phyloP scores from a whole-genome alignment of 1,140 invertebrate genomes.

The Lordiphosa mommai region DNA sequence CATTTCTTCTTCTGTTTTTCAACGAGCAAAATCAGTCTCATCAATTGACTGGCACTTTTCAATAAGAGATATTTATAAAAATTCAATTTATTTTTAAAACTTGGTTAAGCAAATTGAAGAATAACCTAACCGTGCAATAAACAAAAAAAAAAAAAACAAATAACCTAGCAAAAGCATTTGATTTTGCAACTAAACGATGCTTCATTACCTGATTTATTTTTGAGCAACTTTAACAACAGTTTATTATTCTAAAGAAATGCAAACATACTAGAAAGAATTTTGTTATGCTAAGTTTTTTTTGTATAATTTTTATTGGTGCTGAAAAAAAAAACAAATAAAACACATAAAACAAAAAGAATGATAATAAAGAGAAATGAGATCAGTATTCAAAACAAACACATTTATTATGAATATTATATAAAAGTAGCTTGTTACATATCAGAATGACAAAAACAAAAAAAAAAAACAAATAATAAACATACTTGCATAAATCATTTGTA shows the following conservation, averaged over 20 bases:
- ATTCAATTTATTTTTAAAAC: no score
- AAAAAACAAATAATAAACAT: constrained; percentile 4
- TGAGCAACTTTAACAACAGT: constrained; percentile 55
- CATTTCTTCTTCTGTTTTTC: no score
- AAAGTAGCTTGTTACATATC: constrained; percentile 71
- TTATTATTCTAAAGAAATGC: constrained; percentile 34
- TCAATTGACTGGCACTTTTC: no score
- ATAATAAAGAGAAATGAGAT: constrained; percentile 10
- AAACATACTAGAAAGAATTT: constrained; percentile 54
- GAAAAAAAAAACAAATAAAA: constrained; percentile 24
- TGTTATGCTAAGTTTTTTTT: constrained; percentile 44
- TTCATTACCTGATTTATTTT: constrained; percentile 73
- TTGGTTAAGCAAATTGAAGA: constrained; percentile 13
- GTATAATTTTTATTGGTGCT: constrained; percentile 49
- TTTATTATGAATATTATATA: constrained; percentile 34
- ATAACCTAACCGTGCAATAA: constrained; percentile 22
- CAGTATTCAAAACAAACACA: constrained; percentile 48
- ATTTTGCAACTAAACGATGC: constrained; percentile 45
- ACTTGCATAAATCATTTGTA: constrained; percentile 15
- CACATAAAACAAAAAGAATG: constrained; percentile 9
- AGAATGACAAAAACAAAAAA: constrained; percentile 24
- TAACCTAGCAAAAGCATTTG: constrained; percentile 21
- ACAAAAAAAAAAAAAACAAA: constrained; percentile 11
- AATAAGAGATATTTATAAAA: no score
- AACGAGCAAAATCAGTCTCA: no score